Evolutionary conservation across 2,797 vertebrate genomes (phyloP), one percentile per base, ranked within the genome.

Genomic region (Malacoctenus gilli): DNA sequence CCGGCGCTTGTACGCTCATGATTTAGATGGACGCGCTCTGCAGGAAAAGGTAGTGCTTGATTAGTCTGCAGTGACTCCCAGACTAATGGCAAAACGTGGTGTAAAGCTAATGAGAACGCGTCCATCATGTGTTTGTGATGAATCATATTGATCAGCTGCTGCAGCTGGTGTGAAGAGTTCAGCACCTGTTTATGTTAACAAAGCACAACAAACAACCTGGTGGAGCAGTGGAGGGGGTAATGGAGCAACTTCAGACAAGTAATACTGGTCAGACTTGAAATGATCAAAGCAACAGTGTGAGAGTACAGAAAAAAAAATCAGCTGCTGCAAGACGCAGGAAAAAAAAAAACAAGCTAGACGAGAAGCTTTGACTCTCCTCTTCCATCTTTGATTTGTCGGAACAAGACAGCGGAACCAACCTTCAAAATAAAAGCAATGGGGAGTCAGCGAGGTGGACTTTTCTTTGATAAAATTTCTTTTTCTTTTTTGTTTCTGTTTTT

Each of bases 1-100:
- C 14, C 57, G 43, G 46, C 15, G 22, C 43, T 65, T 22, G 10
- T 14, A 19, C 59, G 71, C 51, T 71, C 59, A 63, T 61, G 50
- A 80, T 76, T 71, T 68, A 75, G 46, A 63, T 62, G 72, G 60
- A 47, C 38, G 60, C 43, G 37, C 18, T 5, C 21, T 16, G 47
- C 53, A 58, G 32, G 16, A 35, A 20, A 23, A 23, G 3, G 5
- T 9, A 64, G 54, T 75, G 60, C 72, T 77, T 70, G 50, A 80
- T 77, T 71, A 73, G 51, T 49, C 57, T 59, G 50, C 44, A 36
- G 69, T 42, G 50, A 77, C 21, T 68, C 56, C 25, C 22, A 76
- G 55, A 84, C 59, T 52, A 62, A 77, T 66, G 62, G 54, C 41
- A 59, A 39, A 52, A 53, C 32, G 20, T 20, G 35, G 48, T 14